Evolutionary conservation across 2,888 invertebrate genomes (phyloP), one percentile per base, ranked within the genome.

Genomic region (Rhamphomyia laevipes): DNA sequence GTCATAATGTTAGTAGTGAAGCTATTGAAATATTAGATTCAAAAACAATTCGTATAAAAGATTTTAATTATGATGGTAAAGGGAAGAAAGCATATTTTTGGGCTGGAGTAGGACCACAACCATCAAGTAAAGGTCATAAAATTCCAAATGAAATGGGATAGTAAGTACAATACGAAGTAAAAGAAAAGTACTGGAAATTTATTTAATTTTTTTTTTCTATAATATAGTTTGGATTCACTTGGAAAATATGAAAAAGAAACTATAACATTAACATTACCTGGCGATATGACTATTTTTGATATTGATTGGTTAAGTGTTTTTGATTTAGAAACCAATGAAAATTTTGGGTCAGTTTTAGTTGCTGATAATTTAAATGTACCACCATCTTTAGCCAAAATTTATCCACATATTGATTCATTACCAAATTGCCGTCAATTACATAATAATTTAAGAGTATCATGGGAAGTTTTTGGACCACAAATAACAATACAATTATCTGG

Each of bases 121-220:
- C 92, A 0, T 84, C 84, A 12, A 77, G 84, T 42, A 82, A 84
- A 59, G 93, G 92, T 1, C 73, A 72, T 56, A 85, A 83, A 71
- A 81, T 93, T 53, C 90, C 92, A 1, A 90, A 93, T 68, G 92
- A 93, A 69, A 79, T 84, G 60, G 93, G 93, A 75, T 93, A 91
- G 91, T 92, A 71, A 84, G 89, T 80, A 15, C 80, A 27, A 10
- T n/a, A n/a, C n/a, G n/a, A n/a, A n/a, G n/a, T n/a, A n/a, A n/a
- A n/a, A n/a, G n/a, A n/a, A n/a, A n/a, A 16, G 13, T 33, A 13
- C 4, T 33, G 12, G 3, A n/a, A n/a, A 4, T 38, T 6, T 18
- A n/a, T 9, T 7, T 42, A 15, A 9, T 16, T 17, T 38, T 15
- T 17, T 42, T 23, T 6, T 16, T 15, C 15, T 4, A 17, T 48